phyloP scores from a whole-genome alignment of 2,113 vertebrate species.

The Orthonyx spaldingii region DNA sequence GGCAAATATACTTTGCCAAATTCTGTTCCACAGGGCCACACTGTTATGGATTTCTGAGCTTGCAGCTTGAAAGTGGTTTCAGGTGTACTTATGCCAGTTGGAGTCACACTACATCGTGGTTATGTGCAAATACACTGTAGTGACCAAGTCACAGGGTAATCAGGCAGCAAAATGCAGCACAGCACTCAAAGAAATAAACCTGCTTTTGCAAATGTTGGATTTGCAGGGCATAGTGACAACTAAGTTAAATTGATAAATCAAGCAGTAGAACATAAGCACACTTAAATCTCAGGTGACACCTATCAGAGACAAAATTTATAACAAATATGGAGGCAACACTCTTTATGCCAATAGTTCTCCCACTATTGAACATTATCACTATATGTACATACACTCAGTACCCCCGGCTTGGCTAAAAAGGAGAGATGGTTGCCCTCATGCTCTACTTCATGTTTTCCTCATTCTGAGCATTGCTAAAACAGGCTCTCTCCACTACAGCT shows the following conservation, averaged over 20 bases:
- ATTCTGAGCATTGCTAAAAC: background rate
- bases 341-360: background rate
- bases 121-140: background rate
- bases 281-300: background rate
- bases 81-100: background rate
- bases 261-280: background rate
- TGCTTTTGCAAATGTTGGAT: background rate
- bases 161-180: background rate
- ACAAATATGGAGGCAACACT: background rate
- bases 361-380: background rate
- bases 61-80: background rate
- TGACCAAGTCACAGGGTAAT: background rate
- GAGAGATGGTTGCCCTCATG: background rate
- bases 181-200: background rate
- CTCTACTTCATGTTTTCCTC: background rate
- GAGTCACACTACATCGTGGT: accelerated
- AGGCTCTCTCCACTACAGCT: background rate
- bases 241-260: background rate
- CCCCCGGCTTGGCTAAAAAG: background rate
- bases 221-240: background rate
- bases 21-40: background rate
- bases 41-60: background rate
- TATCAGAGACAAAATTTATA: background rate
- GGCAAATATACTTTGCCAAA: background rate
- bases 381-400: background rate